Percentiles rank a stretch among this genome's conserved stretches.
phyloP scores from a whole-genome alignment of 2,113 vertebrate species.

The Epinephelus moara region DNA sequence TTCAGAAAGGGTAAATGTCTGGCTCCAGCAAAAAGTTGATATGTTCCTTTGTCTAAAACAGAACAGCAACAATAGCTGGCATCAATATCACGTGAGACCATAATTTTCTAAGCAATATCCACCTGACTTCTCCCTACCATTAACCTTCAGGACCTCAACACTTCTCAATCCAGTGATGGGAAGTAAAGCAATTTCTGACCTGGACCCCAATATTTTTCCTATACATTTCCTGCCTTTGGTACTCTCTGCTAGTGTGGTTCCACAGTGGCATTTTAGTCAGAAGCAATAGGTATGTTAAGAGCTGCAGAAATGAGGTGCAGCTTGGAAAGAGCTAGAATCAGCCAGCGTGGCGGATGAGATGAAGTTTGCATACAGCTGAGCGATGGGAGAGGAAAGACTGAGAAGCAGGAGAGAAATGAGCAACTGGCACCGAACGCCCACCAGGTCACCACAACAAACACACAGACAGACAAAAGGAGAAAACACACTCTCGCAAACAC shows the following conservation, averaged over 20 bases:
- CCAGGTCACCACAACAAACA: constrained; percentile 42
- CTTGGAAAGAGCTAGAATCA: constrained; percentile 4
- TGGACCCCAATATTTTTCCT: not conserved
- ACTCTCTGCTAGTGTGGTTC: not conserved
- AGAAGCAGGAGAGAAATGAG: constrained; percentile 24
- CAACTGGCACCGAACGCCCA: constrained; percentile 47
- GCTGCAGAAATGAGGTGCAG: constrained; percentile 18
- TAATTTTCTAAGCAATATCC: not conserved
- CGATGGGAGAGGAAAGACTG: constrained; percentile 14
- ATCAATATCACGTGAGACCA: not conserved
- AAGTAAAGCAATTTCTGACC: constrained; percentile 1
- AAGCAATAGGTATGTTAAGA: not conserved
- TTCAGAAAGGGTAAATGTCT: not conserved
- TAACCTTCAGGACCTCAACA: constrained; percentile 7
- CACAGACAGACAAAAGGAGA: not conserved
- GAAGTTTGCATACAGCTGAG: constrained; percentile 18
- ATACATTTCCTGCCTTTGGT: not conserved
- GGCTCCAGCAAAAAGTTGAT: not conserved
- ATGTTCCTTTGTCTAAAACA: not conserved
- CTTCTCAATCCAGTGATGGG: not conserved
- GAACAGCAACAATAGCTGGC: not conserved
- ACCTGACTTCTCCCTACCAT: not conserved
- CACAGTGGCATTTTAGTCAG: not conserved
- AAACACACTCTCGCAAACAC: not conserved
- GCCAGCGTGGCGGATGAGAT: constrained; percentile 14